phyloP scores from a whole-genome alignment of 1,140 invertebrate species.

The Drosophila malerkotliana region DNA sequence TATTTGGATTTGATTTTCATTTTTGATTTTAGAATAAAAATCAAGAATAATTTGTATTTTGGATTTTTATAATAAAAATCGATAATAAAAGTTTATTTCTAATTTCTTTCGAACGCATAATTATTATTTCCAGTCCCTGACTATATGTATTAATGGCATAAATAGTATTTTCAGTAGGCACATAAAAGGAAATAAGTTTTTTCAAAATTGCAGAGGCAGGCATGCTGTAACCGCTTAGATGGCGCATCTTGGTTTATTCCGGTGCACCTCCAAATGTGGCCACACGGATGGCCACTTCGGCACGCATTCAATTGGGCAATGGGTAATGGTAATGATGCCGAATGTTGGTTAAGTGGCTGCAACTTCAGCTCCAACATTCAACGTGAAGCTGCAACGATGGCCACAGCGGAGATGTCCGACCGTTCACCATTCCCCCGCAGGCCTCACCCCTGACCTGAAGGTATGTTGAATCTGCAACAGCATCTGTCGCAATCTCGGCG shows the following conservation, averaged over 20 bases:
- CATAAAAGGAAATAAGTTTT: background rate
- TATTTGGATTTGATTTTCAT: no score
- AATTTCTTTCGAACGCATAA: no score
- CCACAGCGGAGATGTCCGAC: slow-evolving; percentile 38
- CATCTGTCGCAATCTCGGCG: slow-evolving; percentile 64
- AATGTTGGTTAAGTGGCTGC: slow-evolving; percentile 62
- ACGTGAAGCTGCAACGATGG: slow-evolving; percentile 11
- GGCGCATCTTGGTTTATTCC: slow-evolving; percentile 8
- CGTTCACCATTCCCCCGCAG: slow-evolving; percentile 7
- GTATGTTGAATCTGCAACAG: slow-evolving; percentile 46
- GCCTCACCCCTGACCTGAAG: slow-evolving; percentile 1
- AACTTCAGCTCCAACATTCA: slow-evolving; percentile 13
- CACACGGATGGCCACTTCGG: slow-evolving; percentile 31
- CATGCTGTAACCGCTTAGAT: slow-evolving; percentile 28
- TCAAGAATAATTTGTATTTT: no score
- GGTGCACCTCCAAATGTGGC: slow-evolving; percentile 21
- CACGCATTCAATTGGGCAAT: slow-evolving; percentile 62
- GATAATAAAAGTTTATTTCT: no score
- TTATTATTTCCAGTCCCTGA: no score
- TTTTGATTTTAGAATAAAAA: no score
- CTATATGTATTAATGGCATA: no score
- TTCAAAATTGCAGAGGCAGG: background rate
- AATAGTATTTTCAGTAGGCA: no score
- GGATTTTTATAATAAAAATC: no score
- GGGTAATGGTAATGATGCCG: slow-evolving; percentile 52